Evolutionary conservation across 2,888 invertebrate species (phyloP).

Genomic region (Aphidoletes aphidimyza): DNA sequence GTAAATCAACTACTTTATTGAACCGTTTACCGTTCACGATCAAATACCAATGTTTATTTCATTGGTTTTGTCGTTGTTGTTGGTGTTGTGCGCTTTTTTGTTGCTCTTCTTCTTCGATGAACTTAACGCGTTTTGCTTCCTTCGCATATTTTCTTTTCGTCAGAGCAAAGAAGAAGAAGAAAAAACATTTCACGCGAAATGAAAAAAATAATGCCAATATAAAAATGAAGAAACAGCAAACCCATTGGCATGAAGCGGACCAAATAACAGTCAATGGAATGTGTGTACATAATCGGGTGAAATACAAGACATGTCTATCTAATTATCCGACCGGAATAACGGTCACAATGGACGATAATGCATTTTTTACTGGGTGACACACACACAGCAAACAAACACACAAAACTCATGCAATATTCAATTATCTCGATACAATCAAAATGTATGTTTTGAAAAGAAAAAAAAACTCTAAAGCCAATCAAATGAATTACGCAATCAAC

Average conservation of each 20-base stretch:
- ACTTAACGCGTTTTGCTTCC: conserved; percentile 38
- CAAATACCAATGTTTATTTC: conserved; percentile 49
- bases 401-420: background rate
- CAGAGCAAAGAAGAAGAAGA: background rate
- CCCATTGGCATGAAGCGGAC: background rate
- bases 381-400: background rate
- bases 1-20: conserved; percentile 49
- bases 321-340: background rate
- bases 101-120: background rate
- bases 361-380: too few relatives aligned
- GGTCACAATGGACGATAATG: background rate
- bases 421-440: background rate
- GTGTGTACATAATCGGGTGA: background rate
- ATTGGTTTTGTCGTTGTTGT: too few relatives aligned
- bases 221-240: background rate
- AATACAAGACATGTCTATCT: conserved; percentile 3
- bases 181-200: background rate
- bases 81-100: background rate
- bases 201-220: background rate
- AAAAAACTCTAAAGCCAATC: background rate
- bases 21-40: conserved; percentile 28
- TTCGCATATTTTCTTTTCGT: background rate
- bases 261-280: background rate
- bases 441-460: too few relatives aligned
- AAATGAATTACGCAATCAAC: background rate